Percentiles rank a stretch among this genome's conserved stretches.
phyloP scores from a whole-genome alignment of 2,113 vertebrate genomes.

The Motacilla alba region DNA sequence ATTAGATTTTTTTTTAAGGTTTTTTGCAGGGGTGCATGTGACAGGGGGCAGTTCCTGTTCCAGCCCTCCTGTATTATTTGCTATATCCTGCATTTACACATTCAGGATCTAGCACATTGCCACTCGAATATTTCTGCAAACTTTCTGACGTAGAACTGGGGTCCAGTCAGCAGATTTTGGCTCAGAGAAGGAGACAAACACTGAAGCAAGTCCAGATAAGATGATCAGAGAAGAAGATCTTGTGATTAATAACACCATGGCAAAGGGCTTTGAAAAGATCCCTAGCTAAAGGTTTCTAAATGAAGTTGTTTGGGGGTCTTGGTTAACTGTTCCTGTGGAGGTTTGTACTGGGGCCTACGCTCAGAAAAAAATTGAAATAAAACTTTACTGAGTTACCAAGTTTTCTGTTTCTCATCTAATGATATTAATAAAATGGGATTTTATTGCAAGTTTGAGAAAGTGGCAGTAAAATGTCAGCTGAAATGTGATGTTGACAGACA shows the following conservation, averaged over 20 bases:
- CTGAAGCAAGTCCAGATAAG: not conserved
- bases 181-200: not conserved
- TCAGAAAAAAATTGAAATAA: not conserved
- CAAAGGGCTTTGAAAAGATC: not conserved
- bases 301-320: not conserved
- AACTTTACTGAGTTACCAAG: not conserved
- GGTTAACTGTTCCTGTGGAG: not conserved
- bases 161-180: not conserved
- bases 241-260: not conserved
- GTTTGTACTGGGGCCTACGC: not conserved
- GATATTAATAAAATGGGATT: not conserved
- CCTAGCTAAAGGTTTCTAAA: not conserved
- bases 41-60: not conserved
- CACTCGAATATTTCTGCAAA: not conserved
- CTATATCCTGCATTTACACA: not conserved
- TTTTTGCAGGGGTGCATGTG: not conserved
- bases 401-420: not conserved
- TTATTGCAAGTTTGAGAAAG: not conserved
- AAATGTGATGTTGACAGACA: not conserved
- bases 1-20: not conserved
- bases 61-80: not conserved
- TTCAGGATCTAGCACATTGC: not conserved
- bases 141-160: not conserved
- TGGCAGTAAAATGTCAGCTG: not conserved
- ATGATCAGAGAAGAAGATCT: not conserved